Base-by-base conservation (phyloP, 2,888 invertebrate species). In the Agrypnus murinus region DNA sequence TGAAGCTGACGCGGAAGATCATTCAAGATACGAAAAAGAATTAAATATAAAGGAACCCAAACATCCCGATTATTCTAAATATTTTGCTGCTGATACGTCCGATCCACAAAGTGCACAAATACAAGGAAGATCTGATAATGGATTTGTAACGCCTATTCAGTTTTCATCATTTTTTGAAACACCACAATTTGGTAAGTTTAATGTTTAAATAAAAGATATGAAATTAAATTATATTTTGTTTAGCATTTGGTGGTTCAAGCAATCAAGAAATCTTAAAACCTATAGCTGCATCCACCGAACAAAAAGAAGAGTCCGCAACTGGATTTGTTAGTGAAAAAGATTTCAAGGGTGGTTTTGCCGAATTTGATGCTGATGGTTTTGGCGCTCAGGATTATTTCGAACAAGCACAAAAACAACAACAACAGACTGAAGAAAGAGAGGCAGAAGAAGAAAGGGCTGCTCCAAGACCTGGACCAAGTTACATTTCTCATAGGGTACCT, bases 141-240 rank as follows among this genome's bases (percentile, higher is more conserved):
- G 65, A 25, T 68, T 59, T 43, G 87, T 88, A 19, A 85, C 87
- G 72, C 87, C 89, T 10, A 83, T 88, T 79, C 89, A 90, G 82
- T 90, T 89, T 79, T 85, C 86, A 8, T 84, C 87, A n/a, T 85
- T 90, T 78, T 88, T 89, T 74, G 83, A 86, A 60, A 83, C 86
- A 60, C 85, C 84, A 71, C 83, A 84, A 76, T 84, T 84, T 69
- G 87, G 87, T 87, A 78, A 75, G 46, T 2, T 10, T 36, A 10
- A 0, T 10, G n/a, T n/a, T n/a, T 25, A 25, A 25, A 25, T 25
- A 25, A 2, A 12, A 38, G 34, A 34, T 25, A 25, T 38, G 2
- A 38, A 10, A 38, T n/a, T 4, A 38, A 38, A n/a, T 38, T 38
- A 34, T n/a, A 25, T 5, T 5, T 25, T 25, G 2, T 25, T 25